These are phyloP conservation scores for Pelobates cultripes DNA, from an alignment of 2,797 vertebrate genomes.

Conservation along the genomic window DNA sequence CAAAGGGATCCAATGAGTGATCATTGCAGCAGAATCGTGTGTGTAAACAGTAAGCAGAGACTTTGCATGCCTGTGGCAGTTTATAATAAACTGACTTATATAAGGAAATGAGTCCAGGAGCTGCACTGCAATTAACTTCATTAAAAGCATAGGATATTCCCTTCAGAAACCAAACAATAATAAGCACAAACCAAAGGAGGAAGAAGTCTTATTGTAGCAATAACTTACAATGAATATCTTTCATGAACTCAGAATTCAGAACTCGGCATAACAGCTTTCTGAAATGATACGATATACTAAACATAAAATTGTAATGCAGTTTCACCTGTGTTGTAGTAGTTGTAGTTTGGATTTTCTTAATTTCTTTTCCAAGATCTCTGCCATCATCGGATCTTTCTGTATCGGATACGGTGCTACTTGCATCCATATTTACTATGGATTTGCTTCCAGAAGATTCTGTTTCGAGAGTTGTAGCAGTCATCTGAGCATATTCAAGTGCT, in stretches of 20 bases:
- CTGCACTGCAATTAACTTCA: conserved; percentile 5
- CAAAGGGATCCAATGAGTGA: conserved; percentile 4
- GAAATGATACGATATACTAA: too few relatives aligned
- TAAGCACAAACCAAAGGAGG: not conserved
- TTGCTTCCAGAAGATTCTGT: conserved; percentile 78
- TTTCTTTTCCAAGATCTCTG: conserved; percentile 90
- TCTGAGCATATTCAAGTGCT: conserved; percentile 83
- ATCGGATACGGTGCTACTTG: conserved; percentile 91
- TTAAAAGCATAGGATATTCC: not conserved
- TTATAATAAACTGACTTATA: conserved; percentile 19
- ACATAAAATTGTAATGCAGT: not conserved
- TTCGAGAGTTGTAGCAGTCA: conserved; percentile 76
- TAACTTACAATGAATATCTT: not conserved
- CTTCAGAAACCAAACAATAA: not conserved
- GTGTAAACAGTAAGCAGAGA: conserved; percentile 31
- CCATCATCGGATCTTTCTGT: conserved; percentile 97
- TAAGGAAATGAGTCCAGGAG: not conserved
- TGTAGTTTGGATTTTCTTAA: conserved; percentile 96
- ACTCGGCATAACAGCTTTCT: too few relatives aligned
- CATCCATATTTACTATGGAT: conserved; percentile 81
- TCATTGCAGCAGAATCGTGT: not conserved
- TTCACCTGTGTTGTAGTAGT: conserved; percentile 94
- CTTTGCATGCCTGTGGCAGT: conserved; percentile 11
- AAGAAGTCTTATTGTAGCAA: conserved; percentile 5
- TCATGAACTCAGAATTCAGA: not conserved